Evolutionary conservation across 2,888 invertebrate species (phyloP), one percentile per base, ranked within the genome.

Genomic region (Chesias legatella): DNA sequence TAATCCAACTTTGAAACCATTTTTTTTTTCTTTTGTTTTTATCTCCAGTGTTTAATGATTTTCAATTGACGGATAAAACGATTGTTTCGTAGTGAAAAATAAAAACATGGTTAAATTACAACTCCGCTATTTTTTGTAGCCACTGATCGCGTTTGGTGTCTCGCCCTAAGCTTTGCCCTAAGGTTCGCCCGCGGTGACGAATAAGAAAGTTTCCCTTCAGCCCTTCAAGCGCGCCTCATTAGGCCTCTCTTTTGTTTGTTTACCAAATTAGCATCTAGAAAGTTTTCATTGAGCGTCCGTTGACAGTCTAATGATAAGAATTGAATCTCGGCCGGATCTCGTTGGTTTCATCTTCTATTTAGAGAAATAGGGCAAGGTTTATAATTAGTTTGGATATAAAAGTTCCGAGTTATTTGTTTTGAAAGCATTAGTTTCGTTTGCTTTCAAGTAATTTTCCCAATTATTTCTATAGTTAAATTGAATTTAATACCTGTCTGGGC

Each of bases 171-270:
- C 5, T 5, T 17, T 7, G 17, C 24, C 25, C 28, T 10, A 21
- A 8, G 20, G 7, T 20, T 7, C 24, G 20, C 10, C 28, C 13
- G 26, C 35, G 43, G 21, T 38, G 51, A 58, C 69, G 77, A 76
- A 78, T 76, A 85, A 84, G 82, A 84, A 85, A 86, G 77, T 88
- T 84, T 78, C 75, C 73, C 73, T 72, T 65, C 64, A 64, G 67
- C 63, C 75, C 73, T 75, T 67, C 70, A 65, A 76, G 68, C 60
- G 57, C 54, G 77, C 78, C 81, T 86, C 86, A 85, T 86, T 86
- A 86, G 83, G 73, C 73, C 70, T 71, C 67, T 71, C 76, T 79
- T 79, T 84, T 85, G 83, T 84, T 88, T 86, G 79, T 77, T 75
- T 73, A 73, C 75, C 64, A 79, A 85, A 86, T 88, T 85, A 85